A percentile compares a stretch with the other conserved stretches of the same genome.
Evolutionary conservation across 2,797 vertebrate genomes (phyloP).

Genomic region (Macropodus opercularis): DNA sequence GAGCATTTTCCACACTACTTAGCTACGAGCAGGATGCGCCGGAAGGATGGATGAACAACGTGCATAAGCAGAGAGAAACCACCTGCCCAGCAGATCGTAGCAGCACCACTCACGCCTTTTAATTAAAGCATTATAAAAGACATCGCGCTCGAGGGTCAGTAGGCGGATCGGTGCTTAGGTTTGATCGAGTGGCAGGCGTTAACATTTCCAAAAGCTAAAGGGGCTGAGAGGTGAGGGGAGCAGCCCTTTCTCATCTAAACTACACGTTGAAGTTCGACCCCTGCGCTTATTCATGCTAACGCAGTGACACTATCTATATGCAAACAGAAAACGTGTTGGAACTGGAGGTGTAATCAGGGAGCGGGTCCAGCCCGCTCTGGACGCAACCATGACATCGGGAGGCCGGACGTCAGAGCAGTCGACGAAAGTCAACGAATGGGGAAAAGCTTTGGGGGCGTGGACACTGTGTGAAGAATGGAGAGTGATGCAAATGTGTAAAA

Average conservation of each 20-base stretch:
- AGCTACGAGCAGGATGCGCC: constrained; percentile 1
- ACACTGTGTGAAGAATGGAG: too few relatives aligned
- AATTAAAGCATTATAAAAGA: constrained; percentile 49
- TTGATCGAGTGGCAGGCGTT: constrained; percentile 34
- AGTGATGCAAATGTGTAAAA: too few relatives aligned
- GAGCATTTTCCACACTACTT: background rate
- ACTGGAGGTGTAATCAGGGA: constrained; percentile 15
- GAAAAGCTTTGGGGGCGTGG: too few relatives aligned
- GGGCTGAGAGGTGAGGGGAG: constrained; percentile 9
- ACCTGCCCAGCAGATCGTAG: constrained; percentile 31
- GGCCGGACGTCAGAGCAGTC: too few relatives aligned
- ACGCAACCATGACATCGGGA: too few relatives aligned
- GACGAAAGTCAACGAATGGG: too few relatives aligned
- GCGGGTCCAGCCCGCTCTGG: too few relatives aligned
- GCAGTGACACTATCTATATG: background rate
- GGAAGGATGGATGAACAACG: constrained; percentile 16
- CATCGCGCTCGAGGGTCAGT: constrained; percentile 43
- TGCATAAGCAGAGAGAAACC: constrained; percentile 21
- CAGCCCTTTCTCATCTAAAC: constrained; percentile 16
- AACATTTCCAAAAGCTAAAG: constrained; percentile 38
- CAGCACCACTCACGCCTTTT: constrained; percentile 26
- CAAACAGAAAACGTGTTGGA: background rate
- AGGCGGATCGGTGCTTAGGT: constrained; percentile 47
- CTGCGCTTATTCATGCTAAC: constrained; percentile 4
- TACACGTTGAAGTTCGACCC: constrained; percentile 2